A percentile compares a stretch with the other conserved stretches of the same genome.
Conservation (phyloP, 1,140 invertebrate genomes). For the Cotesia typhae region DNA sequence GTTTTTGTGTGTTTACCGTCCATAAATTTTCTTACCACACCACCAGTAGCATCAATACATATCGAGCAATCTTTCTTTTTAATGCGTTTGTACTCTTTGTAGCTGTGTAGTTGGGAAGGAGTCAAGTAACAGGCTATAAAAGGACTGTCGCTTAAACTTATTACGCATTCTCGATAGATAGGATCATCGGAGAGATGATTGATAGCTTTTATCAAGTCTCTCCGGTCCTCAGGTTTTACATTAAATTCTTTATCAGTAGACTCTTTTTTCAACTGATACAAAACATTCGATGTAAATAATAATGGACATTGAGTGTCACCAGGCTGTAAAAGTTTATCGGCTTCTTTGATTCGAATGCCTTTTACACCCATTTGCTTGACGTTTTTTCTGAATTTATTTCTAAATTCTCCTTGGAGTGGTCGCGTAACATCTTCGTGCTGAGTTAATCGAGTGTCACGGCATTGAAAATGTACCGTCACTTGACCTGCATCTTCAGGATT, state of each 20-base stretch:
- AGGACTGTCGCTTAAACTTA: background rate
- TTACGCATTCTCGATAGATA: background rate
- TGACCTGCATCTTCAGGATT: background rate
- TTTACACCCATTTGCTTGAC: background rate
- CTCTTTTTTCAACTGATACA: too few relatives aligned
- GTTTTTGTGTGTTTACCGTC: background rate
- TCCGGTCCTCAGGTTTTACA: background rate
- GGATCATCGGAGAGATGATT: background rate
- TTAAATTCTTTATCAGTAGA: background rate
- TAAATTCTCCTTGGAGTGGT: background rate
- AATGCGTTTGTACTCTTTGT: background rate
- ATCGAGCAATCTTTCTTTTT: background rate
- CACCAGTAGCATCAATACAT: slow-evolving; percentile 1
- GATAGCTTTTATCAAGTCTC: background rate
- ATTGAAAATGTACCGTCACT: background rate
- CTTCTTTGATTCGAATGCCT: background rate
- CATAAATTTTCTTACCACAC: background rate
- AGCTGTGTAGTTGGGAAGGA: background rate
- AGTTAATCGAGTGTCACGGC: background rate
- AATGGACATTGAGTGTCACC: background rate
- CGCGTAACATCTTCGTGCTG: background rate
- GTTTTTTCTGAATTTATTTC: background rate
- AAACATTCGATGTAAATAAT: background rate
- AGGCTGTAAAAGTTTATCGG: background rate
- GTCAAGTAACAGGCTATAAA: background rate